Base-by-base conservation (phyloP, 2,113 vertebrate species). In the Nicator chloris region DNA sequence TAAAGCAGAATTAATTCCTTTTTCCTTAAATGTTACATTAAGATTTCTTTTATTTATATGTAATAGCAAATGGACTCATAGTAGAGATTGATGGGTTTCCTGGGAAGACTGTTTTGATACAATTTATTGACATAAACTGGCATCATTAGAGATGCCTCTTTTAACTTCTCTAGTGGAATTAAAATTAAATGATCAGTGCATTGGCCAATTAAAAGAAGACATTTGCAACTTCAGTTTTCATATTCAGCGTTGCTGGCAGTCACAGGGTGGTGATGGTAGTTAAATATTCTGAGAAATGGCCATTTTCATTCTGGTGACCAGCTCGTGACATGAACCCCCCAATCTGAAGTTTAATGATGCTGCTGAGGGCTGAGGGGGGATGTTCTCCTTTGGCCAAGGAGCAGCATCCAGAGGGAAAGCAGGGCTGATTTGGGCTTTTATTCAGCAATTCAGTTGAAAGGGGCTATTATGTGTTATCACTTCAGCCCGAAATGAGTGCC, bases 61-160 rank as follows among this genome's bases (percentile, higher is more conserved):
- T 96, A 81, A 50, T 66, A 81, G 64, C 91, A 93, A 96, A 57
- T 63, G 79, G 66, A 33, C 73, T 92, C 69, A 9, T 75, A 59
- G 49, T 23, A 59, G 77, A 83, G 42, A 79, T 93, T 86, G 75
- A n/a, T 69, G 54, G n/a, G 35, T 45, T 31, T 63, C 79, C 70
- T 59, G 83, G 47, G 66, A 68, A 95, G 88, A 21, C 50, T 11
- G 3, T 49, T 94, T 90, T 76, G 82, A 66, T 92, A 31, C 54
- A 88, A 12, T 31, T 87, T 71, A 71, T 92, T 78, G 27, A 73
- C 91, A 90, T 68, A 75, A 96, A 80, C 86, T n/a, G 83, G 78
- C 44, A 63, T 12, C 13, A 13, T 95, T 96, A 73, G 77, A 95
- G 86, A 61, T 37, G 64, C 23, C 51, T 63, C 69, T 45, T 47